These are phyloP conservation scores for Poicephalus meyeri DNA, from an alignment of 2,113 vertebrate genomes.

Conservation along the genomic window DNA sequence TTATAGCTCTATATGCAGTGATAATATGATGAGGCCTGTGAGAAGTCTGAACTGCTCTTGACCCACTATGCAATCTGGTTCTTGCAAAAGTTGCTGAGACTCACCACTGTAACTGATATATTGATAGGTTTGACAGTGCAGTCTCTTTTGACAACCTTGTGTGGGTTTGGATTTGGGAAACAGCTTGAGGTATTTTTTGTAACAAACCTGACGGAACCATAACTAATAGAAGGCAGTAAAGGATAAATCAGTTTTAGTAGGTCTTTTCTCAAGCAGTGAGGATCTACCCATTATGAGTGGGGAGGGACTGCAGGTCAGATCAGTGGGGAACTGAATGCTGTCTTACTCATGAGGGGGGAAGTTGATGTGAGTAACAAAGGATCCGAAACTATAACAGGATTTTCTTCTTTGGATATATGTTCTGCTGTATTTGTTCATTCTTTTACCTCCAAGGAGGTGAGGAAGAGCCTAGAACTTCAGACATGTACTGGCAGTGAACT, in stretches of 20 bases:
- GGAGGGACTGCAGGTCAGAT: background rate
- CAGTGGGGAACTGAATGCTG: background rate
- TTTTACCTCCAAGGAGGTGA: background rate
- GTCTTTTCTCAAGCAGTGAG: background rate
- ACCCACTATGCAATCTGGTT: background rate
- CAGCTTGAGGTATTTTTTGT: background rate
- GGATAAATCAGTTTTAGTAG: background rate
- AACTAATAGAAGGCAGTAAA: background rate
- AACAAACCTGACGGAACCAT: background rate
- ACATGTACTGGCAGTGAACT: background rate
- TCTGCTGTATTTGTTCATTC: background rate
- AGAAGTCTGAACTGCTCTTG: background rate
- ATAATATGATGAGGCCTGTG: background rate
- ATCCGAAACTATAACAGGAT: background rate
- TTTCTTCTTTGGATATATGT: background rate
- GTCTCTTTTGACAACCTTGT: background rate
- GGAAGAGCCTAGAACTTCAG: background rate
- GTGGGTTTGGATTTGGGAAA: background rate
- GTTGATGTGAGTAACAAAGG: background rate
- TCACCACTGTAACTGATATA: background rate
- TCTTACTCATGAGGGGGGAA: background rate
- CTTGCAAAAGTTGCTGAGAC: background rate
- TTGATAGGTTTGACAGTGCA: background rate
- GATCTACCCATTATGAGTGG: background rate
- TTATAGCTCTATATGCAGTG: background rate